These are phyloP conservation scores for Colostygia pectinataria DNA, from an alignment of 2,888 invertebrate species.

Conservation along the genomic window DNA sequence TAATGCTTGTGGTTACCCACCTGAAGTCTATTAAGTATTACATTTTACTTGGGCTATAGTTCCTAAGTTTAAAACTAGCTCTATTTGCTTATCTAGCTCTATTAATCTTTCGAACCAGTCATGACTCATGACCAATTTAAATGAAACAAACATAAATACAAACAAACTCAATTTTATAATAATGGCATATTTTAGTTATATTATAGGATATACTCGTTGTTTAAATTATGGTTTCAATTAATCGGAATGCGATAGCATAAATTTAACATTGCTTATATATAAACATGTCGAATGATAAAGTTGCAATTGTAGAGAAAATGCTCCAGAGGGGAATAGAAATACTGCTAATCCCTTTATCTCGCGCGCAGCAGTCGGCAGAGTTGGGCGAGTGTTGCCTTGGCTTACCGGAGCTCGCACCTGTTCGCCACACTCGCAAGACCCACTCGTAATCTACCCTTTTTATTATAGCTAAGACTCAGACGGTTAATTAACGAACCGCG, in stretches of 20 bases:
- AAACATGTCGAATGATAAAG: constrained; percentile 36
- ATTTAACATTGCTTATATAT: constrained; percentile 4
- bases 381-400: constrained; percentile 45
- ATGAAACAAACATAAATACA: too few species aligned
- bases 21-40: too few species aligned
- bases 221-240: too few species aligned
- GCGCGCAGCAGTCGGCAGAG: constrained; percentile 62
- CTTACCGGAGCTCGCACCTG: constrained; percentile 59
- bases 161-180: too few species aligned
- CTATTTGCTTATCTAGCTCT: too few species aligned
- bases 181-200: too few species aligned
- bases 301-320: constrained; percentile 27
- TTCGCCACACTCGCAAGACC: constrained; percentile 50
- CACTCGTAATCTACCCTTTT: constrained; percentile 60
- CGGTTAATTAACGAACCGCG: constrained; percentile 58
- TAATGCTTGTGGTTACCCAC: too few species aligned
- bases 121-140: too few species aligned
- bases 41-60: too few species aligned
- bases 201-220: too few species aligned
- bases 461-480: constrained; percentile 54
- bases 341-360: constrained; percentile 74
- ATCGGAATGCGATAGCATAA: background rate
- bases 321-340: constrained; percentile 57
- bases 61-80: too few species aligned
- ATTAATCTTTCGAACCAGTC: too few species aligned